These are phyloP conservation scores for Columba guinea DNA, from an alignment of 2,797 vertebrate species.

Conservation along the genomic window DNA sequence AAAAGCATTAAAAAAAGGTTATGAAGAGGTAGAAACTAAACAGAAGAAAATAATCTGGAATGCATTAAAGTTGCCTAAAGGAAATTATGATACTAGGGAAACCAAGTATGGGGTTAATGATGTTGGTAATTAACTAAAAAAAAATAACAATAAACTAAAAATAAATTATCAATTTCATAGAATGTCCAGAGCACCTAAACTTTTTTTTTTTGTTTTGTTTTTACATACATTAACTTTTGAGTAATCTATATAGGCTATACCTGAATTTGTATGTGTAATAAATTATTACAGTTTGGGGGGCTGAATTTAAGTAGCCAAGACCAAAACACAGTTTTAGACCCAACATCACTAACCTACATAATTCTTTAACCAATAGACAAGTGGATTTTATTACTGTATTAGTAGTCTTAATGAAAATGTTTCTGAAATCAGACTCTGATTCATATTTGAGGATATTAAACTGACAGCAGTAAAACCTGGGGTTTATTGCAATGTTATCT, in stretches of 20 bases:
- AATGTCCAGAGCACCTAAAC: background rate
- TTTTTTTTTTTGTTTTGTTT: background rate
- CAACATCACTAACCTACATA: background rate
- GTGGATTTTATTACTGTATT: background rate
- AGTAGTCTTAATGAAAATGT: background rate
- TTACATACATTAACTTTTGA: background rate
- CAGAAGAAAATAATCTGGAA: background rate
- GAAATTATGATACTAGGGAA: background rate
- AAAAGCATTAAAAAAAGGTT: background rate
- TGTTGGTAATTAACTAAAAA: background rate
- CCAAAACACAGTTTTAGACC: background rate
- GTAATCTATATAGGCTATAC: background rate
- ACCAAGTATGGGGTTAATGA: background rate
- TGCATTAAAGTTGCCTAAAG: background rate
- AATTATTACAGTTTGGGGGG: background rate
- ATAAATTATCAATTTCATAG: background rate
- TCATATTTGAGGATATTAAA: background rate
- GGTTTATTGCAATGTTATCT: background rate
- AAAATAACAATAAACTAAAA: background rate
- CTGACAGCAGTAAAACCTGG: background rate
- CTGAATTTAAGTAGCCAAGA: background rate
- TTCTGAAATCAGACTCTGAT: background rate
- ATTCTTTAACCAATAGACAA: background rate
- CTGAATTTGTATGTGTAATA: background rate
- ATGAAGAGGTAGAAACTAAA: background rate